A percentile compares a stretch with the other conserved stretches of the same genome.
These are phyloP conservation scores for Rostratula benghalensis DNA, from an alignment of 2,113 vertebrate genomes.

Conservation along the genomic window DNA sequence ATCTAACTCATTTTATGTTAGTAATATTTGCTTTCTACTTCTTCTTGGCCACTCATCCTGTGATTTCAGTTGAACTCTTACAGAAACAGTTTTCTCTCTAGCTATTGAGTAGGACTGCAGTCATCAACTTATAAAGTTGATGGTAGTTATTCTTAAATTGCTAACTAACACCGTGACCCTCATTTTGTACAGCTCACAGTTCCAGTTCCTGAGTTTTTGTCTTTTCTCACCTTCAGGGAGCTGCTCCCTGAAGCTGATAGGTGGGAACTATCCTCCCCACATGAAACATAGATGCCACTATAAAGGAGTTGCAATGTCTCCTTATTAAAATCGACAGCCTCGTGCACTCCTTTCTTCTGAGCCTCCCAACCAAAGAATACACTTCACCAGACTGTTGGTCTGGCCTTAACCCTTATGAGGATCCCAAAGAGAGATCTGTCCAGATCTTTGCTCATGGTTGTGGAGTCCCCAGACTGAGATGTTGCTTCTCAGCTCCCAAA, in stretches of 20 bases:
- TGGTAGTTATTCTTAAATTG: neutral
- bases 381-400: neutral
- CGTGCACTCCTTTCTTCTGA: fast-evolving
- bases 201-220: neutral
- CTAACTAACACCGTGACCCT: neutral
- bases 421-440: neutral
- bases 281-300: neutral
- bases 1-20: slow-evolving; percentile 45
- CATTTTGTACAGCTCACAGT: neutral
- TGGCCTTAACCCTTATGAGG: neutral
- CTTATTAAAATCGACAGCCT: neutral
- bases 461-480: neutral
- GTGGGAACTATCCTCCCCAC: neutral
- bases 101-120: slow-evolving; percentile 20
- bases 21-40: slow-evolving; percentile 50
- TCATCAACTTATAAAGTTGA: neutral
- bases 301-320: neutral
- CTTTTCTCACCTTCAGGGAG: neutral
- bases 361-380: neutral
- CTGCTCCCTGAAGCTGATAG: neutral
- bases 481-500: neutral
- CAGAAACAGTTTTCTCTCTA: slow-evolving; percentile 15
- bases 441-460: fast-evolving
- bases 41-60: slow-evolving; percentile 27
- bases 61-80: slow-evolving; percentile 25